Conservation (phyloP, 2,113 vertebrate genomes). For the human region DNA sequence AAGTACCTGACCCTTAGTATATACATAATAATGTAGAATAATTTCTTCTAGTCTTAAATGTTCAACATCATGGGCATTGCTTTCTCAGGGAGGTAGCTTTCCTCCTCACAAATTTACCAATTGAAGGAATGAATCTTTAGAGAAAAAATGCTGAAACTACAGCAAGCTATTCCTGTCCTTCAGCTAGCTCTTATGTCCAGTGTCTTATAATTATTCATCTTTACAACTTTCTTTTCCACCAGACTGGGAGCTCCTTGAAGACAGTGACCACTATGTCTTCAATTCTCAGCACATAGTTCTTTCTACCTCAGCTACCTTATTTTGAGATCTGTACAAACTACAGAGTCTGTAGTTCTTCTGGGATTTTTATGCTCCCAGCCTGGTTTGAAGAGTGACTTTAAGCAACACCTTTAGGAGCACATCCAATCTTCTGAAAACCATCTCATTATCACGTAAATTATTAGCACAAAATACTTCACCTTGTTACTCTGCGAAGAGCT, state of each 20-base stretch:
- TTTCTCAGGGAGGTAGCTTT: not conserved
- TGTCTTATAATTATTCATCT: not conserved
- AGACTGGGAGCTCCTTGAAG: not conserved
- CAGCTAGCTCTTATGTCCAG: not conserved
- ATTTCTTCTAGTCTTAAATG: not conserved
- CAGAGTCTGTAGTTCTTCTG: not conserved
- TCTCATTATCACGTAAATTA: slow-evolving; percentile 74
- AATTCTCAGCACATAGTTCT: fast-evolving
- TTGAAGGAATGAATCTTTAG: not conserved
- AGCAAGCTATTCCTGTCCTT: not conserved
- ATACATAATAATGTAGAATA: not conserved
- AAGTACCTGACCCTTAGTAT: not conserved
- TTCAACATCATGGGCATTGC: not conserved
- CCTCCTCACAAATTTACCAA: not conserved
- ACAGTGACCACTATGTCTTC: fast-evolving
- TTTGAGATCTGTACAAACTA: not conserved
- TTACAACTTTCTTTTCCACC: not conserved
- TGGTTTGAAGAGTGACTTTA: slow-evolving; percentile 38
- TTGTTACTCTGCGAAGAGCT: slow-evolving; percentile 77
- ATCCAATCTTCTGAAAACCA: slow-evolving; percentile 58
- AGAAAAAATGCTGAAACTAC: not conserved
- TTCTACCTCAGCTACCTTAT: not conserved
- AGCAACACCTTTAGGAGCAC: slow-evolving; percentile 43
- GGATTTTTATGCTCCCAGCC: slow-evolving; percentile 15
- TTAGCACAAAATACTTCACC: slow-evolving; percentile 69